Conservation (phyloP, 2,797 vertebrate species). For the Antrozous pallidus region DNA sequence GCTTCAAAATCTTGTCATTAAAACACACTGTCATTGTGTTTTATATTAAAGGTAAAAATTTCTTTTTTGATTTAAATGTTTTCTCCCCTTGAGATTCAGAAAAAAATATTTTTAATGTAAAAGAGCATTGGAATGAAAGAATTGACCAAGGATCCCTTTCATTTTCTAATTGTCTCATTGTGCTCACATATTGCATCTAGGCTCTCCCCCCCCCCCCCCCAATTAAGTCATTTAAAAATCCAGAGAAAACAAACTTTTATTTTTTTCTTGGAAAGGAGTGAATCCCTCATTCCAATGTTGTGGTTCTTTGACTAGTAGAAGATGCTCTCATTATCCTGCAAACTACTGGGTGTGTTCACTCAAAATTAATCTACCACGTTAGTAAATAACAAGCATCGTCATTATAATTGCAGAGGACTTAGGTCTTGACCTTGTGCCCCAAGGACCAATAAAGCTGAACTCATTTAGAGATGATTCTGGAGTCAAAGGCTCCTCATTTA, state of each 20-base stretch:
- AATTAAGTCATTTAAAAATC: constrained; percentile 17
- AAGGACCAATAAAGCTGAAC: neutral
- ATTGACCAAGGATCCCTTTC: neutral
- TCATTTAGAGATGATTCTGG: neutral
- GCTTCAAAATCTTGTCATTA: neutral
- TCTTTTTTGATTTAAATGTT: neutral
- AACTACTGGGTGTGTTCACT: neutral
- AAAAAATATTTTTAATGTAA: neutral
- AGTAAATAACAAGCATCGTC: neutral
- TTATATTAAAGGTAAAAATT: neutral
- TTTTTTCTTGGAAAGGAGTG: neutral
- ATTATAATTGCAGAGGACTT: neutral
- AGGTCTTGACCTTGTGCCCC: neutral
- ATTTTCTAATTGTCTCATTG: neutral
- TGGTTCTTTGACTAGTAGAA: neutral
- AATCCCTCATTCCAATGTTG: neutral
- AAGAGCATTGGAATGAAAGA: neutral
- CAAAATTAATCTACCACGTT: neutral
- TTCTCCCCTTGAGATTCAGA: neutral
- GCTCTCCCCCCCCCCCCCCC: no score
- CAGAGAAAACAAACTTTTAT: neutral
- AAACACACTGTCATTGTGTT: no score
- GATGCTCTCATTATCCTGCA: neutral
- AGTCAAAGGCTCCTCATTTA: neutral
- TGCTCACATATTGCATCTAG: neutral